Percentiles rank a stretch among this genome's conserved stretches.
Conservation (phyloP, 2,797 vertebrate species). For the Sparus aurata region DNA sequence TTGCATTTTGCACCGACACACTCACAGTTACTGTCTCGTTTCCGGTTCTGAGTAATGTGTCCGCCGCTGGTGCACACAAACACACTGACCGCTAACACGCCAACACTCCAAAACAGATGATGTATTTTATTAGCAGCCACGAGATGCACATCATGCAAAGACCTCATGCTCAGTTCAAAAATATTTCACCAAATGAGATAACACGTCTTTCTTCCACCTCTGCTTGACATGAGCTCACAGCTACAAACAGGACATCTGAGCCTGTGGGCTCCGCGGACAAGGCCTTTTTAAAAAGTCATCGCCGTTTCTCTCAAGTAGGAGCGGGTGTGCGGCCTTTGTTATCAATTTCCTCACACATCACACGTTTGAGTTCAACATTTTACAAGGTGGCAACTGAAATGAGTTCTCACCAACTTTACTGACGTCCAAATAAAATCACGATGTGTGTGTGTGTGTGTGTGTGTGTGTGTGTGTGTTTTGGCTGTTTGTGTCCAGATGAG, state of each 20-base stretch:
- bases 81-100: constrained; percentile 15
- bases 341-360: constrained; percentile 13
- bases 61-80: constrained; percentile 6
- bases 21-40: background rate
- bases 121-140: constrained; percentile 59
- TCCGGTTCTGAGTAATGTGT: background rate
- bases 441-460: background rate
- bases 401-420: background rate
- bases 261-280: background rate
- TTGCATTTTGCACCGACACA: too few species aligned
- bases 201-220: constrained; percentile 31
- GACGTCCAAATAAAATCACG: background rate
- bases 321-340: background rate
- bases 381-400: background rate
- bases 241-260: constrained; percentile 14
- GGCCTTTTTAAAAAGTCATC: constrained; percentile 2
- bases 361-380: background rate
- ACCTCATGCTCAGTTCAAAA: constrained; percentile 54
- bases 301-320: background rate
- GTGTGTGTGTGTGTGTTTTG: background rate
- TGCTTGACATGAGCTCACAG: background rate
- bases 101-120: constrained; percentile 6
- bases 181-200: constrained; percentile 46
- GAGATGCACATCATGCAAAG: constrained; percentile 51
- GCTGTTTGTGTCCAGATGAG: background rate